Conservation (phyloP, 1,140 invertebrate species). For the Lepidurus apus region DNA sequence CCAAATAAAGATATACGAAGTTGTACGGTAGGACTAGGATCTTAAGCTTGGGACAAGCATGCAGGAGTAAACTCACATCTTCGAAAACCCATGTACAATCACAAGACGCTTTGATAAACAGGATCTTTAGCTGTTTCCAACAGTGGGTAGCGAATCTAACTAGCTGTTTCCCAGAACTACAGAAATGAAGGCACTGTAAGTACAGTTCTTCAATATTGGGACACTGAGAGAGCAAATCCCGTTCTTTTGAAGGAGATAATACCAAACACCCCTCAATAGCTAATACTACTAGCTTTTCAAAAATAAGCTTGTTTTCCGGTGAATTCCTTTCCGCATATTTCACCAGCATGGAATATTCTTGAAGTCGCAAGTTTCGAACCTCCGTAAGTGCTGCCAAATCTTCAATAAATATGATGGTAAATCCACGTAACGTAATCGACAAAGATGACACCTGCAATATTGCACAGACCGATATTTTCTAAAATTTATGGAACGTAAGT, state of each 20-base stretch:
- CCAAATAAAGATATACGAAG: neutral
- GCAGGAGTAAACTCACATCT: neutral
- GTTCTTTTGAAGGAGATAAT: neutral
- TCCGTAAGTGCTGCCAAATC: neutral
- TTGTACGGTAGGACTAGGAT: neutral
- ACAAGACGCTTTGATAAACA: neutral
- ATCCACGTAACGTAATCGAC: neutral
- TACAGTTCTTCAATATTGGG: slow-evolving; percentile 1
- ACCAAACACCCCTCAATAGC: neutral
- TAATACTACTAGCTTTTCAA: neutral
- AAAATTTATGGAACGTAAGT: too few species aligned
- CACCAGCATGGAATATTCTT: neutral
- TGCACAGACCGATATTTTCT: too few species aligned
- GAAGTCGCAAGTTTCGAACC: neutral
- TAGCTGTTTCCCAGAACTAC: neutral
- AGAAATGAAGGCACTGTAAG: slow-evolving; percentile 3
- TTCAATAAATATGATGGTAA: neutral
- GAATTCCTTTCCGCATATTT: neutral
- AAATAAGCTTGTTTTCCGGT: neutral
- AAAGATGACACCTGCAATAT: neutral
- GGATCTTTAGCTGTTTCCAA: neutral
- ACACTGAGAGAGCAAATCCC: neutral
- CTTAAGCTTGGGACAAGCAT: neutral
- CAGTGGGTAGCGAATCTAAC: neutral
- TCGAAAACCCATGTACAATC: neutral